Conservation (phyloP, 2,888 invertebrate genomes). For the Mesochorus sp. region DNA sequence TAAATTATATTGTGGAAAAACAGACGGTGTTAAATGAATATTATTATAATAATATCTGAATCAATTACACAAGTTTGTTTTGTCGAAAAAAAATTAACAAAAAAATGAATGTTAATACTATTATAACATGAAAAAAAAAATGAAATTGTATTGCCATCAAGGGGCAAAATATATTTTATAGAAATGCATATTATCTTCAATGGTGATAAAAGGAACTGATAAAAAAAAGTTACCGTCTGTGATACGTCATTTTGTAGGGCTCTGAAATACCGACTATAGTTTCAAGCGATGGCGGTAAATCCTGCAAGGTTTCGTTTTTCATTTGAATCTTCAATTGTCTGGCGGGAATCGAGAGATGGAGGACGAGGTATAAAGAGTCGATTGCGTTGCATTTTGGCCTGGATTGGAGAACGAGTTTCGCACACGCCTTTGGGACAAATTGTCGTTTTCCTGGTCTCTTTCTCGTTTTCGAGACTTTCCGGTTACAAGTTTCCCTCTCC, state of each 20-base stretch:
- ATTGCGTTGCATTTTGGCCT: conserved; percentile 15
- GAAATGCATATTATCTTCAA: no score
- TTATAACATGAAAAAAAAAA: no score
- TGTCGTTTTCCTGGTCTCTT: conserved; percentile 33
- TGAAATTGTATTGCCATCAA: conserved; percentile 7
- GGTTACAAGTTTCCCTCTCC: not conserved
- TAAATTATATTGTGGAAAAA: no score
- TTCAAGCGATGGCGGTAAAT: no score
- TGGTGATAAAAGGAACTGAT: no score
- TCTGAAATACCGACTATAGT: conserved; percentile 5
- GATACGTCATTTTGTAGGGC: not conserved
- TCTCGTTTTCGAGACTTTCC: conserved; percentile 11
- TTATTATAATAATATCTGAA: no score
- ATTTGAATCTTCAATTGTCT: not conserved
- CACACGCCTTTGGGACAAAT: conserved; percentile 38
- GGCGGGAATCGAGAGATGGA: not conserved
- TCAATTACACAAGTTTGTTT: no score
- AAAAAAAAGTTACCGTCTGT: not conserved
- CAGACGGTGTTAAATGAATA: no score
- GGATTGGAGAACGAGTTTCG: conserved; percentile 18
- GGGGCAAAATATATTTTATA: no score
- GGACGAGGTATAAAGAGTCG: not conserved
- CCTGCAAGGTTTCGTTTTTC: not conserved
- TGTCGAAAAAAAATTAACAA: no score
- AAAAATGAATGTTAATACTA: no score